A percentile compares a stretch with the other conserved stretches of the same genome.
Conservation (phyloP, 2,888 invertebrate species). For the Miltochrista miniata region DNA sequence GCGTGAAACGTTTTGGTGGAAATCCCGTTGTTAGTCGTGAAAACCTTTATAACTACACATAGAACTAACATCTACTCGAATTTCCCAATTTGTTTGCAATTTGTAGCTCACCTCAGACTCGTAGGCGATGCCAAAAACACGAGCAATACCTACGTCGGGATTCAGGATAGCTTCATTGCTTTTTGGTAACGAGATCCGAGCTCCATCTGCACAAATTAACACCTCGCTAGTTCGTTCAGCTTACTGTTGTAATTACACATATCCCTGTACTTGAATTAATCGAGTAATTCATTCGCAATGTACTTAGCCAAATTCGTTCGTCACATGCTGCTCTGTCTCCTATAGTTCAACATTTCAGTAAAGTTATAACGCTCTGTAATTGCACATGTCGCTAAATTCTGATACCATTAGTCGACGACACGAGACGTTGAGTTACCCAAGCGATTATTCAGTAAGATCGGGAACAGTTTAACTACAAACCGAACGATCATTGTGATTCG, state of each 20-base stretch:
- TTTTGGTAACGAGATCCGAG: conserved; percentile 36
- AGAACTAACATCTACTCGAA: conserved; percentile 31
- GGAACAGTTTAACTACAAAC: conserved; percentile 30
- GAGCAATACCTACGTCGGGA: conserved; percentile 23
- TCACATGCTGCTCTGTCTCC: conserved; percentile 23
- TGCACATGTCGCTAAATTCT: conserved; percentile 25
- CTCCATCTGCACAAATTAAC: conserved; percentile 42
- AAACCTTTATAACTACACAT: conserved; percentile 28
- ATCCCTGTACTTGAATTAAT: conserved; percentile 44
- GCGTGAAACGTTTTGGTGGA: conserved; percentile 18
- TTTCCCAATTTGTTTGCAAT: conserved; percentile 46
- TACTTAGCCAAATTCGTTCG: conserved; percentile 26
- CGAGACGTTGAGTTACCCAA: conserved; percentile 22
- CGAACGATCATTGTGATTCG: conserved; percentile 33
- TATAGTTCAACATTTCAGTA: conserved; percentile 25
- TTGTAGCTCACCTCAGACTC: conserved; percentile 38
- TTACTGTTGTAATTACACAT: conserved; percentile 45
- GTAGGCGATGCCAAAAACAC: conserved; percentile 37
- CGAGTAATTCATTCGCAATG: conserved; percentile 39
- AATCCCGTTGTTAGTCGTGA: conserved; percentile 33
- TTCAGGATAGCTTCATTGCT: conserved; percentile 38
- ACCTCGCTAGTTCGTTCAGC: conserved; percentile 22
- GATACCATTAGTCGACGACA: conserved; percentile 23
- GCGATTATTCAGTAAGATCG: conserved; percentile 34
- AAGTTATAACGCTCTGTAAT: conserved; percentile 42